Percentiles rank a stretch among this genome's conserved stretches.
Conservation (phyloP, 2,113 vertebrate genomes). For the Acinonyx jubatus region DNA sequence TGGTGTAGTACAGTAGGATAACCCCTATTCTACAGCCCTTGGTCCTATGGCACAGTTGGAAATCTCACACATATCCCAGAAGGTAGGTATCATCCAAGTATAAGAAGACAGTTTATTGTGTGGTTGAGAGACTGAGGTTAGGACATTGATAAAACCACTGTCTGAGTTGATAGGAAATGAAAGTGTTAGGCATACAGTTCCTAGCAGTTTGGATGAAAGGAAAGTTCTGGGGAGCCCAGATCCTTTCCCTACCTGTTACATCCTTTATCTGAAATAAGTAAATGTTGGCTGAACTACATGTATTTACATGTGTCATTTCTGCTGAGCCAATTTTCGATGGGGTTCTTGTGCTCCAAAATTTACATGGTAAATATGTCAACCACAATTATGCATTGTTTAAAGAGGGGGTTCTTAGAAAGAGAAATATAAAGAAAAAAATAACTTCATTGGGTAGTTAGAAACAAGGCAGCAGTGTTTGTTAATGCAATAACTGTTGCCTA, state of each 20-base stretch:
- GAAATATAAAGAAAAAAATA: no score
- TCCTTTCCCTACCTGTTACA: not conserved
- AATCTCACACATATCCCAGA: not conserved
- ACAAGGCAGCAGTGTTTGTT: no score
- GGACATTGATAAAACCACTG: not conserved
- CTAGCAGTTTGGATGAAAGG: not conserved
- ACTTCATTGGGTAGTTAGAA: no score
- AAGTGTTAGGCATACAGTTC: not conserved
- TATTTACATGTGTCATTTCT: not conserved
- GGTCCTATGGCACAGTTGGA: not conserved
- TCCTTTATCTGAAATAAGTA: not conserved
- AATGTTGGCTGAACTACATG: not conserved
- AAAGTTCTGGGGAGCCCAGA: not conserved
- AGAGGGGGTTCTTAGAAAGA: no score
- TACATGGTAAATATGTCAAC: not conserved
- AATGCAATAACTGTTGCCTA: no score
- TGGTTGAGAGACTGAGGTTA: not conserved
- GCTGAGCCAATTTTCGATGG: not conserved
- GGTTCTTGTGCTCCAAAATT: not conserved
- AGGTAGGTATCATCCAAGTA: not conserved
- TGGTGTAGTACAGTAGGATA: not conserved
- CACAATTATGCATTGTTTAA: no score
- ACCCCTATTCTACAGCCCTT: not conserved
- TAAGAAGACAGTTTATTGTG: not conserved
- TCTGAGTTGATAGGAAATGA: not conserved